These are phyloP conservation scores for Burhinus bistriatus DNA, from an alignment of 2,113 vertebrate genomes.

Conservation along the genomic window DNA sequence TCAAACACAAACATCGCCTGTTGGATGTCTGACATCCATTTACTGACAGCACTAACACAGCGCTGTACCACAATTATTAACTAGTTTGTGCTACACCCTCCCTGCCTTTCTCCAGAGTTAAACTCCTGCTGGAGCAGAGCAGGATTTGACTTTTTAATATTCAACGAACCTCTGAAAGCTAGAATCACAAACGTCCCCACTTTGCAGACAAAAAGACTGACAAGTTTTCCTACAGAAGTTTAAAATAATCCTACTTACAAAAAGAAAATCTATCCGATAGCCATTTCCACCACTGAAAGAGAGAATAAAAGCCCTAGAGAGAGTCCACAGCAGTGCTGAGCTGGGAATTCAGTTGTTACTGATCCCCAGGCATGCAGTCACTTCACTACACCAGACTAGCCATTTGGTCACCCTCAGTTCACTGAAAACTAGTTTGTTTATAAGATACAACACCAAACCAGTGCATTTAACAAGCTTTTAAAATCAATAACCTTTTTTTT, in stretches of 20 bases:
- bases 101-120: not conserved
- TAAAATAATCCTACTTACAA: constrained; percentile 15
- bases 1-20: not conserved
- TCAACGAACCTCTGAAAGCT: not conserved
- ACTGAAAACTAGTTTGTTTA: constrained; percentile 26
- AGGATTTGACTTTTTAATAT: not conserved
- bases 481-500: constrained; percentile 4
- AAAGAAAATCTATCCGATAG: constrained; percentile 8
- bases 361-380: constrained; percentile 41
- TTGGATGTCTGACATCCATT: constrained; percentile 6
- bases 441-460: not conserved
- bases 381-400: constrained; percentile 1
- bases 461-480: constrained; percentile 25
- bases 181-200: not conserved
- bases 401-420: constrained; percentile 9
- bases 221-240: constrained; percentile 29
- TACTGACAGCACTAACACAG: not conserved
- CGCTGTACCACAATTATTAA: not conserved
- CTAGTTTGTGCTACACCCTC: not conserved
- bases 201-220: not conserved
- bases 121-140: not conserved
- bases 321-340: constrained; percentile 30
- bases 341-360: constrained; percentile 53
- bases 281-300: not conserved
- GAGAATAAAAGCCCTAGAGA: constrained; percentile 42